Percentiles rank a stretch among this genome's conserved stretches.
These are phyloP conservation scores for Panthera uncia DNA, from an alignment of 2,113 vertebrate species.

Conservation along the genomic window DNA sequence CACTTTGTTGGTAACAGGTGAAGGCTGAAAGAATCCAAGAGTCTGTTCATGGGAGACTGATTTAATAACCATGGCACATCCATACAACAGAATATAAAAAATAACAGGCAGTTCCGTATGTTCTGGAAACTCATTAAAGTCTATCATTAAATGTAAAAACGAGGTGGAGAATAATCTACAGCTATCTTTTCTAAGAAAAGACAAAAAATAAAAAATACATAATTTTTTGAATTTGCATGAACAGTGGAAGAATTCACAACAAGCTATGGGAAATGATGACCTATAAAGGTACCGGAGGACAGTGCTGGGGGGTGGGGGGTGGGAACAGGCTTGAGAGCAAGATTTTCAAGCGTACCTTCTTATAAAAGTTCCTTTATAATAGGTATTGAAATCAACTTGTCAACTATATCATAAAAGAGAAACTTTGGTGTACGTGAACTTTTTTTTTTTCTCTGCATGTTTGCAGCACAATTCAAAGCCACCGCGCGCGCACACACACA, in stretches of 20 bases:
- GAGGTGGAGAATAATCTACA: not conserved
- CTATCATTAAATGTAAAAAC: not conserved
- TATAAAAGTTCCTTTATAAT: not conserved
- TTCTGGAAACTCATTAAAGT: not conserved
- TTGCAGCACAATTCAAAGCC: not conserved
- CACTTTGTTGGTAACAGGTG: not conserved
- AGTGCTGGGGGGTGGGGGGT: not conserved
- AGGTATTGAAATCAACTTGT: not conserved
- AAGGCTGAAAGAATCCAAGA: not conserved
- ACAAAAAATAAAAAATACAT: not conserved
- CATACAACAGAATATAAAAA: not conserved
- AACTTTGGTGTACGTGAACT: not conserved
- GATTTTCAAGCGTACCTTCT: not conserved
- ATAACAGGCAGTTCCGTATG: not conserved
- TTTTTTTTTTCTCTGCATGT: not conserved
- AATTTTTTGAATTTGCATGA: not conserved
- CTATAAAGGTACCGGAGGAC: not conserved
- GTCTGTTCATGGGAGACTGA: not conserved
- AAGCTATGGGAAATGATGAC: not conserved
- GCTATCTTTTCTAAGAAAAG: not conserved
- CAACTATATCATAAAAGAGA: not conserved
- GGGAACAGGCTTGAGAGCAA: not conserved
- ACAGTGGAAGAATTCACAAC: not conserved
- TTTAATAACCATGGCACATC: not conserved
- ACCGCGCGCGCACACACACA: accelerated